phyloP scores from a whole-genome alignment of 2,888 invertebrate genomes.

The Acrobasis repandana region DNA sequence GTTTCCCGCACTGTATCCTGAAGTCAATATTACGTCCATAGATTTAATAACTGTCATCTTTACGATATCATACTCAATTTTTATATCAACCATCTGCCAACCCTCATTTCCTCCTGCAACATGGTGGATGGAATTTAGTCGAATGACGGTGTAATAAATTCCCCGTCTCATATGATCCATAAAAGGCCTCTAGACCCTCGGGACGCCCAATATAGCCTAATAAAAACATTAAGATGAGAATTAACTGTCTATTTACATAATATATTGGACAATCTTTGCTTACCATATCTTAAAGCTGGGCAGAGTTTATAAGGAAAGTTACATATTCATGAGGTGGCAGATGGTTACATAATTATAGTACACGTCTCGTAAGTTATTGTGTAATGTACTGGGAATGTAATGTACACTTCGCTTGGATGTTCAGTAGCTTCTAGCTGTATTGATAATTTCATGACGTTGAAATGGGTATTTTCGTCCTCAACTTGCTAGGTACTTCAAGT shows the following conservation, averaged over 20 bases:
- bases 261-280: slow-evolving; percentile 29
- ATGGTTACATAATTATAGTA: slow-evolving; percentile 3
- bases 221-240: slow-evolving; percentile 41
- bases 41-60: slow-evolving; percentile 60
- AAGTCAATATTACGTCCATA: slow-evolving; percentile 26
- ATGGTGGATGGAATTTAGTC: slow-evolving; percentile 61
- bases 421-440: slow-evolving; percentile 2
- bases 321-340: slow-evolving; percentile 8
- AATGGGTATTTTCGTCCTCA: background rate
- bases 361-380: slow-evolving; percentile 3
- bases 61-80: slow-evolving; percentile 38
- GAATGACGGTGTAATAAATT: slow-evolving; percentile 71
- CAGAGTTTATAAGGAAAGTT: slow-evolving; percentile 17
- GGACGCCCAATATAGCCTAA: slow-evolving; percentile 41
- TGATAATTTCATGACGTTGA: slow-evolving; percentile 5
- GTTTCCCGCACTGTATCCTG: background rate
- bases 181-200: slow-evolving; percentile 45
- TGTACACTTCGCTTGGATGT: slow-evolving; percentile 8
- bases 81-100: slow-evolving; percentile 54
- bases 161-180: slow-evolving; percentile 62
- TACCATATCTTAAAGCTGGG: slow-evolving; percentile 21
- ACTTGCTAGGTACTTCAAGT: no score
- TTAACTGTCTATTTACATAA: slow-evolving; percentile 39
- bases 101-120: slow-evolving; percentile 62
- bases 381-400: slow-evolving; percentile 5